Evolutionary conservation across 23 tunicate genomes (phyloP).

Genomic region (Phallusia fumigata): DNA sequence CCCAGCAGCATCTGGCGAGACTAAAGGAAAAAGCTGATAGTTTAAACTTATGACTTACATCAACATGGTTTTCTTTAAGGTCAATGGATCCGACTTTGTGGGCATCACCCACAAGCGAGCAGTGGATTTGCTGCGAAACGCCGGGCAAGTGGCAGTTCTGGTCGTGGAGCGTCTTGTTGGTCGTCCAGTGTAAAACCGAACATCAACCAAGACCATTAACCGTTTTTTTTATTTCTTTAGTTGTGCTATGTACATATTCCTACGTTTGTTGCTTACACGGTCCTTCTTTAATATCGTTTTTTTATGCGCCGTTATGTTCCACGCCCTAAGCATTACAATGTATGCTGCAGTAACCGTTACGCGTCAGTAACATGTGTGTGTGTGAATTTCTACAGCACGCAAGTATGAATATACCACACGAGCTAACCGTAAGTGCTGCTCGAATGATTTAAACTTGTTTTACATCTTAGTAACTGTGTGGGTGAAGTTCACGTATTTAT

Average conservation of each 20-base stretch:
- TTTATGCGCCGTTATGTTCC: neutral
- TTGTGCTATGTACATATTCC: neutral
- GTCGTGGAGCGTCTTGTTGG: conserved; percentile 75
- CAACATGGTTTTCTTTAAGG: conserved; percentile 56
- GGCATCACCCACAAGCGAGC: conserved; percentile 91
- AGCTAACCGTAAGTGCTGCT: neutral
- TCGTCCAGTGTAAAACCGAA: conserved; percentile 40
- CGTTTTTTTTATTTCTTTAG: neutral
- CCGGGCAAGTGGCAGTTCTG: conserved; percentile 80
- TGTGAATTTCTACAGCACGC: no score
- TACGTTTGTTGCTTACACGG: neutral
- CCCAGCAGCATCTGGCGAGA: no score
- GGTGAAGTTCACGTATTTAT: neutral
- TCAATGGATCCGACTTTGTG: conserved; percentile 89
- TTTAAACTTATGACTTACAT: no score
- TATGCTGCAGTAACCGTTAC: conserved; percentile 4
- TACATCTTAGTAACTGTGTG: neutral
- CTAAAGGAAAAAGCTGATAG: no score
- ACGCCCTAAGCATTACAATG: neutral
- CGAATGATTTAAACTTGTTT: neutral
- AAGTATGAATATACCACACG: neutral
- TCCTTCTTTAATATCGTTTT: neutral
- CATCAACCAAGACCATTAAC: neutral
- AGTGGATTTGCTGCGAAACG: conserved; percentile 80
- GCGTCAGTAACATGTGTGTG: neutral